Base-by-base conservation (phyloP, 2,888 invertebrate genomes). In the Ochropacha duplaris region DNA sequence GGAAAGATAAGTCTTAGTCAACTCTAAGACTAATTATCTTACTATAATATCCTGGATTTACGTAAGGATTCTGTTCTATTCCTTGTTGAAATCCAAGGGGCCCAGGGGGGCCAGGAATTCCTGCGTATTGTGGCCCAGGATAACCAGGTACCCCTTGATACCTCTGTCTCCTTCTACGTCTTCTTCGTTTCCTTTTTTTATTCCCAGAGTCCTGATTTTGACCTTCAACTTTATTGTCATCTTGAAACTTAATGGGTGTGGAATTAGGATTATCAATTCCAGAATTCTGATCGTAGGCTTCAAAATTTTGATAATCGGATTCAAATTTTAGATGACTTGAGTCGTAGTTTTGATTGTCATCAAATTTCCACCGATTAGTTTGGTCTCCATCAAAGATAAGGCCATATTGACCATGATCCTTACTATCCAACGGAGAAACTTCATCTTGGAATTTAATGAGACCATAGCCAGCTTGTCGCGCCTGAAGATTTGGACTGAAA, bases 111-210 rank as follows among this genome's bases (percentile, higher is more conserved):
- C 64, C 71, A 31, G 68, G 68, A 51, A 26, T 26, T 49, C 59
- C 59, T 39, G 51, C 58, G 51, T 60, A 64, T 22, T 58, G 62
- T 26, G 62, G 50, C 4, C 52, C 56, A 36, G 57, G 51, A 52
- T 44, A 44, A 19, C 19, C 19, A 16, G 22, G 36, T 50, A 58
- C 22, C 4, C 6, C 50, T 55, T 67, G 72, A 60, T 69, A 68
- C 31, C 70, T 76, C 1, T 74, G 77, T 58, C 69, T 81, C 36
- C 78, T 72, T 51, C 83, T 76, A 4, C 81, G 78, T 36, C 79
- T 76, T 44, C 77, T 76, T 59, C 77, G 75, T 60, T 72, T 85
- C 54, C 73, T 81, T 44, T 78, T 78, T 52, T 74, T 69, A 0
- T 54, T 44, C 14, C 58, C 56, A 34, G 57, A 52, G 24, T 58